Evolutionary conservation across 1,140 invertebrate species (phyloP).

Genomic region (Eurosta solidaginis): DNA sequence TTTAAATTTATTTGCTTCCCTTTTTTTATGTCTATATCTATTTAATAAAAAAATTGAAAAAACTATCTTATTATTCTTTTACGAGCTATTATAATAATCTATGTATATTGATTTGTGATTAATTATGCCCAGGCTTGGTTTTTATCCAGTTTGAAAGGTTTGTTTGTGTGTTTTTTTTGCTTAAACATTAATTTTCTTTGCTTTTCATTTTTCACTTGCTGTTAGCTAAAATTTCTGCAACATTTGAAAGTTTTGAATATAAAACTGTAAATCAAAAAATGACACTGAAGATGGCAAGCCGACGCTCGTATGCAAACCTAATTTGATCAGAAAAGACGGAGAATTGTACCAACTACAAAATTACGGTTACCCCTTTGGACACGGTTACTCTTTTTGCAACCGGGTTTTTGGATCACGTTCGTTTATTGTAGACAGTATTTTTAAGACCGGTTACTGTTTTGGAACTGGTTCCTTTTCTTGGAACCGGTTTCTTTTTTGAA

Average conservation of each 20-base stretch:
- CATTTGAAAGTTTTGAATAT: background rate
- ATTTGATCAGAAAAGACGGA: too few relatives aligned
- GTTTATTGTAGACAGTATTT: too few relatives aligned
- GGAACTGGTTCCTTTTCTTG: too few relatives aligned
- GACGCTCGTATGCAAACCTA: too few relatives aligned
- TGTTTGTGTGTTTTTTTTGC: constrained; percentile 32
- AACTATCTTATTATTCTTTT: background rate
- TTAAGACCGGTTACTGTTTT: too few relatives aligned
- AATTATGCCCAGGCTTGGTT: constrained; percentile 33
- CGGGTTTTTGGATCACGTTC: too few relatives aligned
- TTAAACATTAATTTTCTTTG: background rate
- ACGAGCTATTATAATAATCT: background rate
- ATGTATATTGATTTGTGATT: background rate
- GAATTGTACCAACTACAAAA: too few relatives aligned
- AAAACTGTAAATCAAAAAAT: too few relatives aligned
- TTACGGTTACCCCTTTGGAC: too few relatives aligned
- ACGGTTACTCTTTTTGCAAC: too few relatives aligned
- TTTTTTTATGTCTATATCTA: background rate
- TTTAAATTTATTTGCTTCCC: background rate
- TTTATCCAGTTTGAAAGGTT: constrained; percentile 23
- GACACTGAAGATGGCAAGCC: too few relatives aligned
- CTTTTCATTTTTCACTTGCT: background rate
- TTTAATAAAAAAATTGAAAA: constrained; percentile 22
- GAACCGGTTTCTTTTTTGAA: too few relatives aligned
- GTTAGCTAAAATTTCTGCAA: background rate